Evolutionary conservation across 2,797 vertebrate species (phyloP).

Genomic region (Myotis planiceps): DNA sequence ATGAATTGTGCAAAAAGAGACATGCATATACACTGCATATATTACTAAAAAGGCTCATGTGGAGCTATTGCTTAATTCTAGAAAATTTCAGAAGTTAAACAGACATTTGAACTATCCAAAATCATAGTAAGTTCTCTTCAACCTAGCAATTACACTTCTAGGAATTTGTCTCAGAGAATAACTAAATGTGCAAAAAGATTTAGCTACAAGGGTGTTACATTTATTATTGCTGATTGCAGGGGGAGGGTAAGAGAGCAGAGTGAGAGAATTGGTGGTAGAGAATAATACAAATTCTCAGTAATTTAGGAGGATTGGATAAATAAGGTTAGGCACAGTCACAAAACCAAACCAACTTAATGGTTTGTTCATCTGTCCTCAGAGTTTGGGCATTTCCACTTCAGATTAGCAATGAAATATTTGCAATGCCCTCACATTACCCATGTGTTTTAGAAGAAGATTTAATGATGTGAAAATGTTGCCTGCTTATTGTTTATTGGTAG

Average conservation of each 20-base stretch:
- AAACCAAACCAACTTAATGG: background rate
- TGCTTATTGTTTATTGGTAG: slow-evolving; percentile 24
- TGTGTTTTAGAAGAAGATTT: slow-evolving; percentile 27
- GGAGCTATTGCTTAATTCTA: background rate
- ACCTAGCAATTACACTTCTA: background rate
- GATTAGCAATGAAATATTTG: background rate
- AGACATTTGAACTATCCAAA: background rate
- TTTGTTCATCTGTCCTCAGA: background rate
- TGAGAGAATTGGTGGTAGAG: background rate
- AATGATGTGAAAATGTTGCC: background rate
- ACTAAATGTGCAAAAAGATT: background rate
- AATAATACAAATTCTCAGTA: background rate
- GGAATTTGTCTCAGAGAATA: slow-evolving; percentile 30
- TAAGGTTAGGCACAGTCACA: background rate
- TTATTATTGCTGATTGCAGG: background rate
- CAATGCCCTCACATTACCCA: background rate
- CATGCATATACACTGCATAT: background rate
- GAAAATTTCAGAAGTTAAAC: slow-evolving; percentile 1
- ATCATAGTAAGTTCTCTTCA: background rate
- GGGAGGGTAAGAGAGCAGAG: background rate
- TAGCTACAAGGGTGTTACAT: background rate
- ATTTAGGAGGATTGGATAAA: background rate
- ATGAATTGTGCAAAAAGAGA: background rate
- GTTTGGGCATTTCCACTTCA: background rate
- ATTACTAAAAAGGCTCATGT: background rate